Conservation (phyloP, 2,888 invertebrate genomes). For the Orchesellides sinensis region DNA sequence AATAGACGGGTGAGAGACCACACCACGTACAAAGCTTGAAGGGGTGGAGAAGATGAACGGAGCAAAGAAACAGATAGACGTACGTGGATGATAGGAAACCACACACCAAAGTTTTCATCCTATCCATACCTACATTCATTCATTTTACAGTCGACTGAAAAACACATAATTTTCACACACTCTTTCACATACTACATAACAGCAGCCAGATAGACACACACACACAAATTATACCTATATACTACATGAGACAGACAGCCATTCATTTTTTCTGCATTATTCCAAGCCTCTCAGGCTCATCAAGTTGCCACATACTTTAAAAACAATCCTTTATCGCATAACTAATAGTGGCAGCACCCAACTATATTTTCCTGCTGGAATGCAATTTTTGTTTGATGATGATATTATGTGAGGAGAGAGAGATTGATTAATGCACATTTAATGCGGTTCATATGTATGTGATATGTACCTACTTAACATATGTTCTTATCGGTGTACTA, state of each 20-base stretch:
- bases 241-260: too few relatives aligned
- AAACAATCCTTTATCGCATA: too few relatives aligned
- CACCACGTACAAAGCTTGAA: constrained; percentile 8
- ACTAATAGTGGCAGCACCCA: too few relatives aligned
- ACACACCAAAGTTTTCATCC: too few relatives aligned
- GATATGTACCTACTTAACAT: too few relatives aligned
- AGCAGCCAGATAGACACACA: background rate
- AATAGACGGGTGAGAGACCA: constrained; percentile 6
- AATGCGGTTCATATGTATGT: background rate
- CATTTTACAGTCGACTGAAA: too few relatives aligned
- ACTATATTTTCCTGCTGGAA: constrained; percentile 7
- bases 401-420: too few relatives aligned
- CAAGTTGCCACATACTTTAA: too few relatives aligned
- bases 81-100: background rate
- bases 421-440: too few relatives aligned
- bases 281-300: too few relatives aligned
- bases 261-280: background rate
- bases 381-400: constrained; percentile 17
- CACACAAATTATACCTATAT: background rate
- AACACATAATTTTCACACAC: constrained; percentile 1
- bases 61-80: background rate
- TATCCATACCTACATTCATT: background rate
- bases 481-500: too few relatives aligned
- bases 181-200: background rate
- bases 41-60: constrained; percentile 33